Evolutionary conservation across 2,888 invertebrate species (phyloP).

Genomic region (Caenorhabditis sp.): DNA sequence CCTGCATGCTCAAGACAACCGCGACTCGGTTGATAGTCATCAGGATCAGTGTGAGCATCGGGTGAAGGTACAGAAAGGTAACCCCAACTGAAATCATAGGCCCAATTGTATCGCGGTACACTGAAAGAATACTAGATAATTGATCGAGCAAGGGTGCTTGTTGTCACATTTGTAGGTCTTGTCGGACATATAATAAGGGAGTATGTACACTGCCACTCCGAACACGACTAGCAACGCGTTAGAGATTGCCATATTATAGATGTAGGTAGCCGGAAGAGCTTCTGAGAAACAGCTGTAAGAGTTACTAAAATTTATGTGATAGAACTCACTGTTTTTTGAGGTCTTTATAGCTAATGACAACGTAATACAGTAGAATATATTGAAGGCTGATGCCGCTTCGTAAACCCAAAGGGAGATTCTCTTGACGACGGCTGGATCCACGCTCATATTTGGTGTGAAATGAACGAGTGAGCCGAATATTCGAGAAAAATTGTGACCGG

Average conservation of each 20-base stretch:
- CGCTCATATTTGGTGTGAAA: background rate
- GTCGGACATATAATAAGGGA: slow-evolving; percentile 51
- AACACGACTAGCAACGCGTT: slow-evolving; percentile 43
- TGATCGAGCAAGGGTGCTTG: background rate
- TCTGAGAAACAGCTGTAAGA: slow-evolving; percentile 25
- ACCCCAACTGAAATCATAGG: slow-evolving; percentile 32
- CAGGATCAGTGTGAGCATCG: slow-evolving; percentile 50
- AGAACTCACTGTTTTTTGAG: slow-evolving; percentile 40
- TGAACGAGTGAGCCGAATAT: background rate
- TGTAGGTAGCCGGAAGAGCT: slow-evolving; percentile 50
- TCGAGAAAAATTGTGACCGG: background rate
- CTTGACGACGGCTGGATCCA: slow-evolving; percentile 42
- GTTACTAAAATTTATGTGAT: background rate
- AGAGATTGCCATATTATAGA: slow-evolving; percentile 58
- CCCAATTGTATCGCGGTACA: slow-evolving; percentile 41
- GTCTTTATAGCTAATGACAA: slow-evolving; percentile 44
- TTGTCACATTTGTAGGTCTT: slow-evolving; percentile 35
- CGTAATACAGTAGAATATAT: slow-evolving; percentile 55
- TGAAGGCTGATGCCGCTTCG: slow-evolving; percentile 40
- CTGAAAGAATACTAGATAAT: slow-evolving; percentile 10
- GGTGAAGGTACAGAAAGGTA: slow-evolving; percentile 51
- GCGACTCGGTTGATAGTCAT: slow-evolving; percentile 55
- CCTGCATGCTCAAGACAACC: slow-evolving; percentile 53
- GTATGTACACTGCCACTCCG: slow-evolving; percentile 41
- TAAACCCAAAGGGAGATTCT: slow-evolving; percentile 36